Base-by-base conservation (phyloP, 1,140 invertebrate species). In the Drosophila sucinea region DNA sequence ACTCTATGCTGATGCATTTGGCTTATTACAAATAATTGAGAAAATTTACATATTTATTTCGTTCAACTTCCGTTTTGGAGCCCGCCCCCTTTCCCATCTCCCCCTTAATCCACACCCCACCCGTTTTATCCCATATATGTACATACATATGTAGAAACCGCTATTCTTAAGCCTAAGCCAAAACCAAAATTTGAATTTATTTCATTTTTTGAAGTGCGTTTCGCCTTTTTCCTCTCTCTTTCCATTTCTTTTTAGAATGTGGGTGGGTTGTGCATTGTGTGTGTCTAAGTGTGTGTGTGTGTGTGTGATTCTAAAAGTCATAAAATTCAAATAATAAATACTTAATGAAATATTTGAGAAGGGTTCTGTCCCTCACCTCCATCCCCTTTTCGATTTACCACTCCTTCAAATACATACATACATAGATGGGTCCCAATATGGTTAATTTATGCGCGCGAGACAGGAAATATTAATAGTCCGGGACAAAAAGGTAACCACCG, bases 381-480 rank as follows among this genome's bases (percentile, higher is more conserved):
- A 7, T 27, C 44, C 23, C 23, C 27, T 23, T 51, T 10, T 38
- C 10, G 8, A 51, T 51, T 27, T 51, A 51, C 44, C 44, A 51
- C 77, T 77, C 79, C 57, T 47, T 67, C 71, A 66, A 77, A 60
- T 17, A 17, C 17, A 17, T 17, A 17, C 17, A 17, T 17, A 17
- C 17, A 17, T 56, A 60, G 40, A 54, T 17, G 27, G 29, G 38
- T 35, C 64, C 32, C 56, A 32, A 57, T 38, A 67, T 40, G 55
- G 70, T 87, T 86, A 82, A 86, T 86, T 86, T 86, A 86, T 87
- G 82, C 83, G 76, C 82, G 79, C 83, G 82, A 79, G 79, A 67
- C 82, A 86, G 82, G 83, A 86, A 87, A 87, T 86, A 86, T 87
- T 86, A 86, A 86, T 87, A 68, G 79, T 77, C 60, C 40, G 67